These are phyloP conservation scores for Nothocercus julius DNA, from an alignment of 2,113 vertebrate genomes.

Conservation along the genomic window DNA sequence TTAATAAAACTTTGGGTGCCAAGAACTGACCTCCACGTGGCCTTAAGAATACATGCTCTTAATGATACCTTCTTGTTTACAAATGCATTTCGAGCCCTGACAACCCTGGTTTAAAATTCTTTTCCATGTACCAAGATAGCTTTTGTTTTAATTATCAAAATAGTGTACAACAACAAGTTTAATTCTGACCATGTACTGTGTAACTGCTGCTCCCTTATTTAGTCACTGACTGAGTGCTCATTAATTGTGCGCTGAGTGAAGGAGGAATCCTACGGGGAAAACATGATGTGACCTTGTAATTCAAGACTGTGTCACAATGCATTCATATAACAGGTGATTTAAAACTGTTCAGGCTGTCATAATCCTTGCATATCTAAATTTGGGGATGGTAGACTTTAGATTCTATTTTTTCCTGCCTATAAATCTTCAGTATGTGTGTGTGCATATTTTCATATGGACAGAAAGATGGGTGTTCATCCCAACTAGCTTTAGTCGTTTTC, in stretches of 20 bases:
- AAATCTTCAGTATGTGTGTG: neutral
- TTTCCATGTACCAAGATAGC: neutral
- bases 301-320: neutral
- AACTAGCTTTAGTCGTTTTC: neutral
- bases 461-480: neutral
- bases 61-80: neutral
- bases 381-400: neutral
- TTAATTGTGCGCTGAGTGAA: neutral
- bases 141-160: neutral
- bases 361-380: neutral
- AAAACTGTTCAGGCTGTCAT: neutral
- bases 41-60: neutral
- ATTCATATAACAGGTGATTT: neutral
- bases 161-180: neutral
- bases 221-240: neutral
- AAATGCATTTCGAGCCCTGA: neutral
- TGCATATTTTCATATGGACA: neutral
- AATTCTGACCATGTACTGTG: neutral
- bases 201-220: neutral
- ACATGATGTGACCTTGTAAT: neutral
- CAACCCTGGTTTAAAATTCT: neutral
- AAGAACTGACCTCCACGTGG: neutral
- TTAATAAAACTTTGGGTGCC: slow-evolving; percentile 9
- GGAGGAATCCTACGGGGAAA: neutral
- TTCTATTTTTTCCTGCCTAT: neutral